Base-by-base conservation (phyloP, 2,888 invertebrate genomes). In the Hirtodrosophila confusa region DNA sequence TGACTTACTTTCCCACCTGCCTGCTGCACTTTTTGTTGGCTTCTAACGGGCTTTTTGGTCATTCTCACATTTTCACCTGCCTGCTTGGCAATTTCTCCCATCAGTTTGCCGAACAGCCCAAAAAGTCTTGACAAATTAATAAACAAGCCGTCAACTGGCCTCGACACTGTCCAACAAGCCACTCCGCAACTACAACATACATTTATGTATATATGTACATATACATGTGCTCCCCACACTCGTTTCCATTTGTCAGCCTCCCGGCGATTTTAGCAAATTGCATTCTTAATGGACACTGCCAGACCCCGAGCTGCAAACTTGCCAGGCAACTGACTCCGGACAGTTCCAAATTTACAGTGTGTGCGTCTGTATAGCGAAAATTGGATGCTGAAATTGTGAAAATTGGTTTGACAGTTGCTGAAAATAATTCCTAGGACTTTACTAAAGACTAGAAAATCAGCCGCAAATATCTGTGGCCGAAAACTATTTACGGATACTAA, bases 61-160 rank as follows among this genome's bases (percentile, higher is more conserved):
- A 48, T 73, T 73, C 72, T 75, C 77, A 67, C 68, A 76, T 76
- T 74, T 74, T 74, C 77, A 74, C 79, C 76, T 78, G 62, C 45
- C 45, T 48, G 72, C 65, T 27, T 27, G 24, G 64, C 62, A 79
- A 60, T 80, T 80, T 80, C 80, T 86, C 86, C 70, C 86, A 83
- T 83, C 86, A 67, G 75, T 54, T 69, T 71, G 71, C 69, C 69
- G 50, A 53, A 55, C 31, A 84, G 84, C 80, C 86, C 73, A 86
- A 76, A 78, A 75, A 60, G 31, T 76, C 86, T 83, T 83, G 82
- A 83, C 82, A 83, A 83, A 83, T 83, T 83, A 86, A 83, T 83
- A 83, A 79, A 77, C 80, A 65, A 78, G 80, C 73, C 68, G 74
- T 82, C 86, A 78, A 67, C 70, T 63, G 69, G 33, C 17, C 61